Base-by-base conservation (phyloP, 1,140 invertebrate genomes). In the Eriosoma lanigerum region DNA sequence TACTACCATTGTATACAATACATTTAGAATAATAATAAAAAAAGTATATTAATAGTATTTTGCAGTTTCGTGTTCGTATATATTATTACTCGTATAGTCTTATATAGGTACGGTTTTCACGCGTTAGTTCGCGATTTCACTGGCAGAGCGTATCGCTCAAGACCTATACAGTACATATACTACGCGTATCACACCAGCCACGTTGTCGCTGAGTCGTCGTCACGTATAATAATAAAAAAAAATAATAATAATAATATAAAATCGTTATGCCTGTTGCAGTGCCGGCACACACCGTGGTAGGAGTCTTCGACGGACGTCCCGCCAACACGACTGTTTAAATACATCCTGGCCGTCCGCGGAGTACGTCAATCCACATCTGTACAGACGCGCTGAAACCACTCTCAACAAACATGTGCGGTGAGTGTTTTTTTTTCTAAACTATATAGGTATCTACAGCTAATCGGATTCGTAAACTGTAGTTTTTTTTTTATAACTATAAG, bases 341-440 rank as follows among this genome's bases (percentile, higher is more conserved):
- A 78, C 75, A 21, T 78, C 17, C 56, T n/a, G 5, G 0, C 32
- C 54, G n/a, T 78, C 54, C 73, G 38, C 52, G 24, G 75, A 24
- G 38, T 21, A 78, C 56, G 38, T 78, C 56, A 78, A 78, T 78
- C 56, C 38, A 9, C 46, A 12, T 52, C 24, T n/a, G 54, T 17
- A 26, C 75, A 8, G 32, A 38, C 32, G 32, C 32, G 52, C n/a
- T n/a, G 54, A 13, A 38, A 78, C 17, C 29, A n/a, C 9, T 60
- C 9, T 48, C 56, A 58, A 76, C 32, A 78, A 58, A 76, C 32
- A 78, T 78, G 75, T 78, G 75, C 17, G 75, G 75, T 78, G 44
- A 78, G 75, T 78, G n/a, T 48, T 48, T 15, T 48, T 48, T 6
- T 48, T 38, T 38, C n/a, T n/a, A n/a, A n/a, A n/a, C n/a, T n/a